Base-by-base conservation (phyloP, 2,797 vertebrate species). In the Orientallactaga sibirica region DNA sequence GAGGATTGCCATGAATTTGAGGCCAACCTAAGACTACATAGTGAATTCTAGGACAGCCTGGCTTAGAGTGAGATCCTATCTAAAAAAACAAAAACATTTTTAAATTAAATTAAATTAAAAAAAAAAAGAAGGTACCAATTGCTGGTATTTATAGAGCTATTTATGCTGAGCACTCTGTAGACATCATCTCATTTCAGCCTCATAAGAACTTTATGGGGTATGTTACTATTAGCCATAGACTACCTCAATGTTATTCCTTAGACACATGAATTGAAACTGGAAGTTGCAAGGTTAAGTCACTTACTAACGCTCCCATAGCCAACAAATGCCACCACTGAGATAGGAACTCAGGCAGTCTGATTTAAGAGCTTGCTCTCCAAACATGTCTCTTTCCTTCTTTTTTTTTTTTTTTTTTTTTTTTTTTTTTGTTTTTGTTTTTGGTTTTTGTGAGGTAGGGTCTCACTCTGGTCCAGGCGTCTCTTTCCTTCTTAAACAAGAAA, bases 401-500 rank as follows among this genome's bases (percentile, higher is more conserved):
- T n/a, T n/a, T n/a, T n/a, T n/a, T n/a, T n/a, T n/a, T n/a, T n/a
- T n/a, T n/a, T n/a, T n/a, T n/a, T n/a, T n/a, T n/a, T n/a, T n/a
- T n/a, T n/a, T n/a, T n/a, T n/a, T n/a, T n/a, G n/a, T n/a, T n/a
- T n/a, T n/a, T n/a, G n/a, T n/a, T n/a, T n/a, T n/a, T n/a, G n/a
- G n/a, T n/a, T n/a, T n/a, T n/a, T n/a, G n/a, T n/a, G n/a, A n/a
- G n/a, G n/a, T n/a, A n/a, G n/a, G n/a, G n/a, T n/a, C n/a, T n/a
- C n/a, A n/a, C n/a, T n/a, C n/a, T n/a, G n/a, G n/a, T n/a, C n/a
- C n/a, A n/a, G n/a, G n/a, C n/a, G 29, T 86, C 22, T 94, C 29
- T 94, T 91, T 94, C 88, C 82, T 90, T 33, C 7, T 82, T 86
- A 75, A 70, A n/a, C 79, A 86, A 84, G 55, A 94, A 80, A n/a